Conservation (phyloP, 2,888 invertebrate species). For the Brachynemurus nebulosus region DNA sequence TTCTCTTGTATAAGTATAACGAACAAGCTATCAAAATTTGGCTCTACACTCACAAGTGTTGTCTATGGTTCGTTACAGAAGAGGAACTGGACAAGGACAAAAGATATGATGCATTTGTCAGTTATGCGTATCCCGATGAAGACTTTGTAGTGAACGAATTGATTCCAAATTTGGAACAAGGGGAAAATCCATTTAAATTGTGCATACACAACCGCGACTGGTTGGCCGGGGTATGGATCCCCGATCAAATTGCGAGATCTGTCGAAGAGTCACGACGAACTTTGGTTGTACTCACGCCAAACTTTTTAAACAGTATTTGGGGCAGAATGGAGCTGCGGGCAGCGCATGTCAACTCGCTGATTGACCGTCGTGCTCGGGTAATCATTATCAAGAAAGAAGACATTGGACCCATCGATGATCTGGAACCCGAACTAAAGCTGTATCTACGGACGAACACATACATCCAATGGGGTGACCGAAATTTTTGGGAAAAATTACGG, state of each 20-base stretch:
- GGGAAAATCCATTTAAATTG: constrained; percentile 46
- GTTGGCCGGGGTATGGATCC: constrained; percentile 59
- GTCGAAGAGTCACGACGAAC: constrained; percentile 57
- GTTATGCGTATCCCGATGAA: too few relatives aligned
- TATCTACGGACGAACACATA: constrained; percentile 67
- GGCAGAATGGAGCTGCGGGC: constrained; percentile 61
- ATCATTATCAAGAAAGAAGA: too few relatives aligned
- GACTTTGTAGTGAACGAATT: too few relatives aligned
- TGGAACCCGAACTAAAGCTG: constrained; percentile 54
- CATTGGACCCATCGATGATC: constrained; percentile 39
- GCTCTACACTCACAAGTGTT: constrained; percentile 47
- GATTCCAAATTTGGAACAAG: constrained; percentile 49
- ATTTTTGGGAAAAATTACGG: constrained; percentile 83
- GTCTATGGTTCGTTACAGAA: too few relatives aligned
- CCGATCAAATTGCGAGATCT: constrained; percentile 53
- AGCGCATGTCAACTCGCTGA: constrained; percentile 54
- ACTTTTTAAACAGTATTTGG: constrained; percentile 64
- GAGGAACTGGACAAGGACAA: constrained; percentile 52
- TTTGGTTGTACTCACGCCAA: constrained; percentile 52
- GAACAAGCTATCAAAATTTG: too few relatives aligned
- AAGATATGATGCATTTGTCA: too few relatives aligned
- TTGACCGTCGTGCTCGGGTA: too few relatives aligned
- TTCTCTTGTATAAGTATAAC: constrained; percentile 36
- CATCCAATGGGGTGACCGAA: constrained; percentile 66
- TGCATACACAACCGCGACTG: constrained; percentile 64